Evolutionary conservation across 2,797 vertebrate species (phyloP), one percentile per base, ranked within the genome.

Genomic region (Spondyliosoma cantharus): DNA sequence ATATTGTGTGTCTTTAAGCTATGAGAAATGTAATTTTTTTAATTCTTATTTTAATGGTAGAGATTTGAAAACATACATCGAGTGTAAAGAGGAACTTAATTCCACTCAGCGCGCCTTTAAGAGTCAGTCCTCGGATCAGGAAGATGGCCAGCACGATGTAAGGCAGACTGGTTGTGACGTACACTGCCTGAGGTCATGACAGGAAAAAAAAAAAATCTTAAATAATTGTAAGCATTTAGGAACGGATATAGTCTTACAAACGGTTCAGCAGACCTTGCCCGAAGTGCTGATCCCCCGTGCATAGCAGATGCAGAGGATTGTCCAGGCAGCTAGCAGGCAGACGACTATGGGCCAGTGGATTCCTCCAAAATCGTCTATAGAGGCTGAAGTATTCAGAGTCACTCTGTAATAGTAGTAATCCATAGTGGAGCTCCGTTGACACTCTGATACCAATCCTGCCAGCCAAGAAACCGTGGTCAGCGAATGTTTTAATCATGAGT

Each of bases 71-170:
- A 93, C 95, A 92, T 92, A 98, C 97, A 0, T 97, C 92, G 64
- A 97, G 97, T 0, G 95, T 98, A 87, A 99, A 99, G 75, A 99
- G 97, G 81, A 95, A 98, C 58, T 89, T 71, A 12, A 99, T 93
- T 80, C 98, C 97, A 0, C 4, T 95, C 65, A 94, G 67, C 7
- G 98, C 95, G 0, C 98, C 97, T 91, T 97, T 97, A 58, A 99
- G 92, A 0, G 97, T 98, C 82, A 98, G 89, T 49, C 97, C 97
- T 3, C 97, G 94, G 80, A 99, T 94, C 76, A 99, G 95, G 90
- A 99, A 99, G 89, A 99, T 96, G 72, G 95, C 96, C n/a, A 99
- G 93, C 27, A 99, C 97, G 0, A 98, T 0, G 3, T 98, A 99
- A 0, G 97, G 98, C 66, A 99, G 94, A 1, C 97, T 96, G 9